Conservation (phyloP, 2,888 invertebrate species). For the Romanomermis culicivorax region DNA sequence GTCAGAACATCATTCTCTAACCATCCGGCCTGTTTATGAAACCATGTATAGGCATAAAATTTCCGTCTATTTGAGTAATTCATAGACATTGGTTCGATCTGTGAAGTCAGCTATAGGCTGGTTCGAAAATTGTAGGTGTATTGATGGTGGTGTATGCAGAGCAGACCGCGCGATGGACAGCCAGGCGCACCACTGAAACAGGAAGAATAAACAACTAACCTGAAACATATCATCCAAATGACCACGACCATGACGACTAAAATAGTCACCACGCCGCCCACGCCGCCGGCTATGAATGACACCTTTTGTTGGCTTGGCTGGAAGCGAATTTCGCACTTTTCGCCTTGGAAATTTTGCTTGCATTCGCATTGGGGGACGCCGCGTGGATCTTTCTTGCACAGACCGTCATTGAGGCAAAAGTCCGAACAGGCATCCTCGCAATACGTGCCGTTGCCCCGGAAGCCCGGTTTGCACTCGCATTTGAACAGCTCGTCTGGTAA, state of each 20-base stretch:
- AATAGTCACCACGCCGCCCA: slow-evolving; percentile 19
- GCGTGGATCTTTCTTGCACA: slow-evolving; percentile 25
- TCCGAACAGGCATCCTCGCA: slow-evolving; percentile 26
- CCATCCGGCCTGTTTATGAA: too few species aligned
- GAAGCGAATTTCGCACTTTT: slow-evolving; percentile 18
- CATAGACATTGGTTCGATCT: too few species aligned
- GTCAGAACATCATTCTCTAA: too few species aligned
- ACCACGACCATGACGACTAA: slow-evolving; percentile 21
- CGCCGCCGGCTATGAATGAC: slow-evolving; percentile 14
- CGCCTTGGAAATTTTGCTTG: slow-evolving; percentile 25
- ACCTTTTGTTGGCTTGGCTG: slow-evolving; percentile 16
- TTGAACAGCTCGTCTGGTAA: slow-evolving; percentile 34
- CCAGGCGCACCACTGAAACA: too few species aligned
- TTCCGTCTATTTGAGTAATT: too few species aligned
- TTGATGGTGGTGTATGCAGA: too few species aligned
- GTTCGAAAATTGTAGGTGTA: too few species aligned
- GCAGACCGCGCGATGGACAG: too few species aligned
- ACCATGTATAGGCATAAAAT: too few species aligned
- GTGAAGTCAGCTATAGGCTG: too few species aligned
- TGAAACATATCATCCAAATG: slow-evolving; percentile 25
- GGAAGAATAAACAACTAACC: too few species aligned
- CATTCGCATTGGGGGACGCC: slow-evolving; percentile 26
- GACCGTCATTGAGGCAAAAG: slow-evolving; percentile 27
- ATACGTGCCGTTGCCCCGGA: slow-evolving; percentile 43
- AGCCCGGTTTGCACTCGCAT: slow-evolving; percentile 79